Evolutionary conservation across 2,113 vertebrate species (phyloP).

Genomic region (Alethe castanea): DNA sequence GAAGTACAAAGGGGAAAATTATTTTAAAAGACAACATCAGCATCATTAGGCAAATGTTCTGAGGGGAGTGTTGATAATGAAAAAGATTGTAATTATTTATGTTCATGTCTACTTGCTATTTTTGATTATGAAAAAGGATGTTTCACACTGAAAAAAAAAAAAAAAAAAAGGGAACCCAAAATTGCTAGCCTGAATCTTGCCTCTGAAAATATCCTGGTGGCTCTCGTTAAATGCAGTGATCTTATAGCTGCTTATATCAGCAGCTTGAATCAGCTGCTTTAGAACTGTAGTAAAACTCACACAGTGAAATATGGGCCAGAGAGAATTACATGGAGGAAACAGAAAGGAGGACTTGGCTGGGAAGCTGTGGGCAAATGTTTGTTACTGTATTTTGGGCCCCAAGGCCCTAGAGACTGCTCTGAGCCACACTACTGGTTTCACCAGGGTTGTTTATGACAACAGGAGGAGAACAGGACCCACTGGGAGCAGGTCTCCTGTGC

Average conservation of each 20-base stretch:
- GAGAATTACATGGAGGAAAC: not conserved
- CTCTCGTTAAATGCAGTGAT: not conserved
- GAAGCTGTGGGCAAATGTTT: not conserved
- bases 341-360: not conserved
- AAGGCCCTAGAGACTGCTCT: not conserved
- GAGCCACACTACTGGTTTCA: not conserved
- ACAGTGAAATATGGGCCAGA: not conserved
- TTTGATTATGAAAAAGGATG: not conserved
- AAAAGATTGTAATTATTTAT: not conserved
- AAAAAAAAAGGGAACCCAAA: not conserved
- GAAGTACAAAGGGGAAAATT: not conserved
- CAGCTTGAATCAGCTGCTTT: not conserved
- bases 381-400: not conserved
- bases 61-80: not conserved
- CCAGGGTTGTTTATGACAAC: not conserved
- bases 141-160: not conserved
- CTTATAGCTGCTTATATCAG: not conserved
- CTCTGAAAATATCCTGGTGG: not conserved
- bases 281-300: not conserved
- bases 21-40: not conserved
- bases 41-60: not conserved
- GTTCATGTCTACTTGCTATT: not conserved
- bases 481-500: not conserved
- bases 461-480: not conserved
- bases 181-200: not conserved